A percentile compares a stretch with the other conserved stretches of the same genome.
phyloP scores from a whole-genome alignment of 1,140 invertebrate species.

The Agrilus planipennis region DNA sequence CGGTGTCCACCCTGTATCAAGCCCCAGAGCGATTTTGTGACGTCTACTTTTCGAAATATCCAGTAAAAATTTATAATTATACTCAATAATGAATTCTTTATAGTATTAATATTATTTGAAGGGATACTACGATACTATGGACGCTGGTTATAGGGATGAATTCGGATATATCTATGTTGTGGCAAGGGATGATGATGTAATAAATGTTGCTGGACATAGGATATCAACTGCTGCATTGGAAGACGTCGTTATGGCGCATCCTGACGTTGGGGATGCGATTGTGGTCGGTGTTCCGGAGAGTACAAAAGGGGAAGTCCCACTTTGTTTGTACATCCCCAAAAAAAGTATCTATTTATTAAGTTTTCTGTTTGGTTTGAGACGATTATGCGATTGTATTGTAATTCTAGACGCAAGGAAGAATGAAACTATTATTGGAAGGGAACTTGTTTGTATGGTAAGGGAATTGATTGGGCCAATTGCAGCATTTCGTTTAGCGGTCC shows the following conservation, averaged over 20 bases:
- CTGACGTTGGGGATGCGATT: constrained; percentile 68
- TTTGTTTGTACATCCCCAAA: constrained; percentile 72
- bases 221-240: constrained; percentile 80
- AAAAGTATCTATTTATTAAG: constrained; percentile 21
- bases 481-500: constrained; percentile 62
- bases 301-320: constrained; percentile 80
- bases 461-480: constrained; percentile 81
- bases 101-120: constrained; percentile 31
- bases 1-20: constrained; percentile 68
- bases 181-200: constrained; percentile 87
- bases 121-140: constrained; percentile 96
- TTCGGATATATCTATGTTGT: constrained; percentile 80
- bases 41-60: constrained; percentile 69
- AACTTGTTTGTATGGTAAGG: constrained; percentile 60
- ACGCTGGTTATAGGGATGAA: constrained; percentile 76
- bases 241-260: constrained; percentile 75
- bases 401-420: constrained; percentile 40
- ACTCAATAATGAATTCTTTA: constrained; percentile 8
- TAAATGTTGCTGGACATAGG: constrained; percentile 87
- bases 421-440: constrained; percentile 47
- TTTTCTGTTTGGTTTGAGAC: background rate
- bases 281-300: constrained; percentile 81
- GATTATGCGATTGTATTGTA: background rate
- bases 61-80: constrained; percentile 43
- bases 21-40: constrained; percentile 71